Percentiles rank a stretch among this genome's conserved stretches.
phyloP scores from a whole-genome alignment of 2,888 invertebrate genomes.

The Drosophila conformis region DNA sequence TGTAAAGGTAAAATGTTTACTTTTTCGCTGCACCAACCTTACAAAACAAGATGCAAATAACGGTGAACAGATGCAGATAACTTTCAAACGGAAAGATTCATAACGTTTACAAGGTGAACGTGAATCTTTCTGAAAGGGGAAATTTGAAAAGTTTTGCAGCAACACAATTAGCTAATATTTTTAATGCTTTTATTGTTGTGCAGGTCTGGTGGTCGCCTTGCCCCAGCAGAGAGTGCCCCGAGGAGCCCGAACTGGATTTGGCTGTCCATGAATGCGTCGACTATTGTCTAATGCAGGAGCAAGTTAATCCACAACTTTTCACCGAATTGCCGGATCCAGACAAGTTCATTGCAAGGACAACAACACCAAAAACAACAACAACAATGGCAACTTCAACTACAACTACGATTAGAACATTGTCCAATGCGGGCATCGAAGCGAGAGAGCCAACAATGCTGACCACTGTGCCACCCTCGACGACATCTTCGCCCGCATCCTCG shows the following conservation, averaged over 20 bases:
- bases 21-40: background rate
- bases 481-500: slow-evolving; percentile 74
- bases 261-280: slow-evolving; percentile 90
- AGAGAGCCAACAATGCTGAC: slow-evolving; percentile 26
- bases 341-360: slow-evolving; percentile 66
- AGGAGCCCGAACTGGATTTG: slow-evolving; percentile 90
- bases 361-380: slow-evolving; percentile 34
- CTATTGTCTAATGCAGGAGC: slow-evolving; percentile 88
- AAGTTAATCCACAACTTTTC: slow-evolving; percentile 81
- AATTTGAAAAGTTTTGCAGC: slow-evolving; percentile 2
- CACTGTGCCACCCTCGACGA: slow-evolving; percentile 61
- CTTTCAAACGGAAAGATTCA: background rate
- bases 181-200: background rate
- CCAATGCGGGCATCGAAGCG: slow-evolving; percentile 18
- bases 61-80: background rate
- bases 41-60: background rate
- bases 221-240: slow-evolving; percentile 91
- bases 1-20: background rate
- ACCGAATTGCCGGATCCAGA: slow-evolving; percentile 66
- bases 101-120: background rate
- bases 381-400: slow-evolving; percentile 24
- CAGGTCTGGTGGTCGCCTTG: slow-evolving; percentile 94
- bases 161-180: slow-evolving; percentile 6
- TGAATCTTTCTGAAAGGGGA: background rate
- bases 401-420: slow-evolving; percentile 13